Evolutionary conservation across 2,113 vertebrate species (phyloP), one percentile per base, ranked within the genome.

Genomic region (Laticauda laticaudata): DNA sequence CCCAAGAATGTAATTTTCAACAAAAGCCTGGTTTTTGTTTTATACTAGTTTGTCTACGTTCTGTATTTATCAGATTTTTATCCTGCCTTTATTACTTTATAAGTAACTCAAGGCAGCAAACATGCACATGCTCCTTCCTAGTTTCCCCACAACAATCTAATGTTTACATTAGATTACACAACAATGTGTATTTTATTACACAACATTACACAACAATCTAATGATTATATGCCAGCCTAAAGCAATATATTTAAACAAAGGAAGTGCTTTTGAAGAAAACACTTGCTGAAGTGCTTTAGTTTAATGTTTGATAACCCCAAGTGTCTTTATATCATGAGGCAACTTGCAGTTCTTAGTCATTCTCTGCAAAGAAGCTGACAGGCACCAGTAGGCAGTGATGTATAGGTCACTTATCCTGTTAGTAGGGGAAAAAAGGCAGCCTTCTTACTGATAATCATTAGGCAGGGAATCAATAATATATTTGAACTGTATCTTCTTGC

Each of bases 1-100:
- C 94, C 85, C 24, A 87, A 93, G 93, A 93, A 20, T 26, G 54
- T 4, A 94, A 91, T 54, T 93, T 89, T 3, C 57, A 87, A 29
- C 51, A 26, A 88, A 53, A 0, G 3, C 43, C 45, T 53, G 21
- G 7, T 39, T 21, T 7, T 64, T n/a, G 10, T 64, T n/a, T 29
- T 29, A 61, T 23, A 59, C 15, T 18, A 55, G 5, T 88, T 18
- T 55, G 91, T 5, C 61, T 0, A 4, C 24, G 2, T 23, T 59
- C 56, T 59, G 23, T 9, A 24, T 56, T 56, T 56, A 56, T 24
- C 8, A 24, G 21, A 59, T 24, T 59, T 59, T 59, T 59, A 59
- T 24, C 21, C 21, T 59, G 21, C 21, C 21, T 59, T 59, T 59
- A 9, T 24, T 59, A 59, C 56, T 59, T 59, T 59, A 59, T 59